Evolutionary conservation across 2,797 vertebrate genomes (phyloP).

Genomic region (Acomys russatus): DNA sequence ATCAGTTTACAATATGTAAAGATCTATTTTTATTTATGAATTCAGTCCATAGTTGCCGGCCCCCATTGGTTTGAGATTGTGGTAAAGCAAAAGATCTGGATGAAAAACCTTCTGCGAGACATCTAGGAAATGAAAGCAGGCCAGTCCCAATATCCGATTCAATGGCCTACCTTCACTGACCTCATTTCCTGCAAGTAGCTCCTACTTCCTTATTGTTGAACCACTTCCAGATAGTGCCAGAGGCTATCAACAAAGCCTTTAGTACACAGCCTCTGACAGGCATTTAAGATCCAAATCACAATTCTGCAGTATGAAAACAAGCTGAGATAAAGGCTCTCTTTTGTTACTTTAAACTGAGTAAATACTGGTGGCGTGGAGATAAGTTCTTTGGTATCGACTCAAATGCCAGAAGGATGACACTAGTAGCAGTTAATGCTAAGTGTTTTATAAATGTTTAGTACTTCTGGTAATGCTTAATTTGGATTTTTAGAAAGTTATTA

Average conservation of each 20-base stretch:
- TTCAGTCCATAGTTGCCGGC: background rate
- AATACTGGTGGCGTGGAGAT: constrained; percentile 14
- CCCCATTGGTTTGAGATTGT: background rate
- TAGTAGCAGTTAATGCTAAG: background rate
- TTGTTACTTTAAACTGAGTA: constrained; percentile 37
- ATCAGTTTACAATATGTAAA: background rate
- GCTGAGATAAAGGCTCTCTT: constrained; percentile 17
- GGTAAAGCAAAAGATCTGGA: background rate
- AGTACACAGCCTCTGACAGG: background rate
- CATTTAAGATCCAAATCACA: background rate
- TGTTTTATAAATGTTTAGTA: constrained; percentile 33
- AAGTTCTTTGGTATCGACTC: constrained; percentile 19
- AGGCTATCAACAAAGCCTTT: background rate
- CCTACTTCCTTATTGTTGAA: background rate
- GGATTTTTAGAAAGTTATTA: constrained; percentile 28
- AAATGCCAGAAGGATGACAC: background rate
- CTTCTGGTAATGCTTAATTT: constrained; percentile 25
- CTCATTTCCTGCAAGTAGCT: background rate
- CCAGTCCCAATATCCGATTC: background rate
- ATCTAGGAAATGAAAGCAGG: background rate
- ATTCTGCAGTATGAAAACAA: background rate
- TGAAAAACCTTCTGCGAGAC: background rate
- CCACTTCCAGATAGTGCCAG: background rate
- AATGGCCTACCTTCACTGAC: background rate
- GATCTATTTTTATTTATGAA: background rate